Evolutionary conservation across 2,113 vertebrate genomes (phyloP).

Genomic region (Lasiurus cinereus): DNA sequence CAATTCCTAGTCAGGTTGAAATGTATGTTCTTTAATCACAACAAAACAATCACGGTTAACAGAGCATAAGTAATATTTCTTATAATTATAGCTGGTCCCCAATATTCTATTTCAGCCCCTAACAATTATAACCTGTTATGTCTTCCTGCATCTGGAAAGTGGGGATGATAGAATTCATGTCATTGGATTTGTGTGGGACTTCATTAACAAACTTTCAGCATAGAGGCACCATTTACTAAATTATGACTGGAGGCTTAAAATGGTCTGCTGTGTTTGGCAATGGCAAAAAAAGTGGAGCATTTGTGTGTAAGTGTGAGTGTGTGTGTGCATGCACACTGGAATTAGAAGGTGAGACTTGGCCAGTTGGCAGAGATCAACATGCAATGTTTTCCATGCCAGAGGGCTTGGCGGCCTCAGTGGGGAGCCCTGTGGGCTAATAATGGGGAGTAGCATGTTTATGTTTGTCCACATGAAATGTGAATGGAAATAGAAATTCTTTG

Average conservation of each 20-base stretch:
- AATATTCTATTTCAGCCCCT: too few species aligned
- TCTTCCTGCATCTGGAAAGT: conserved; percentile 13
- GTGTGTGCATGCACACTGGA: not conserved
- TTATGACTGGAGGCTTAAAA: not conserved
- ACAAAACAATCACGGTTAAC: too few species aligned
- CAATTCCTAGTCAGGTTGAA: too few species aligned
- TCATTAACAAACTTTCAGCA: not conserved
- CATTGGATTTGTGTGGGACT: not conserved
- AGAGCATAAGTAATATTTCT: too few species aligned
- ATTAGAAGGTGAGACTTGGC: not conserved
- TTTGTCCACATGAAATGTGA: rapidly evolving
- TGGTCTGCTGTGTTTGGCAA: not conserved
- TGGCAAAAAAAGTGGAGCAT: not conserved
- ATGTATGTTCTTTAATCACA: too few species aligned
- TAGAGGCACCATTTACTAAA: not conserved
- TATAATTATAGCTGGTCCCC: too few species aligned
- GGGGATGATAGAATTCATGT: not conserved
- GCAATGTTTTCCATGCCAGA: not conserved
- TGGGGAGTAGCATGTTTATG: rapidly evolving
- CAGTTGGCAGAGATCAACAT: not conserved
- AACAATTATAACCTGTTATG: not conserved
- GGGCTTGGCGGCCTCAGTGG: not conserved
- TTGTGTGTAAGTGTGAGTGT: not conserved
- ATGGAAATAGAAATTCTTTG: not conserved
- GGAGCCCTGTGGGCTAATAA: not conserved